phyloP scores from a whole-genome alignment of 2,888 invertebrate genomes.

The Cryptus viduatorius region DNA sequence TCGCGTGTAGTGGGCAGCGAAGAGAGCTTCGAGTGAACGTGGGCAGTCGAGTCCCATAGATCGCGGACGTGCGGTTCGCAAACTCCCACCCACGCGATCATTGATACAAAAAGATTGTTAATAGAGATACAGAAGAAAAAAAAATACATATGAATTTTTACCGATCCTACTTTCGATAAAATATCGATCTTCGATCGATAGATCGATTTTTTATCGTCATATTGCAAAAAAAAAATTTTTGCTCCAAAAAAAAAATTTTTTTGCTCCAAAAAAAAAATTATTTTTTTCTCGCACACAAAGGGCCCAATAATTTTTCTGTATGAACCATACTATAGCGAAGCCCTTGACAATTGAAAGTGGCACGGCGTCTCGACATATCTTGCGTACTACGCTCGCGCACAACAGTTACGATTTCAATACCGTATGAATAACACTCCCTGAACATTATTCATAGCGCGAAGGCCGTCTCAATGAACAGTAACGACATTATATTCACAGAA shows the following conservation, averaged over 20 bases:
- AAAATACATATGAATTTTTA: conserved; percentile 3
- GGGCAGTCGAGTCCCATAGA: conserved; percentile 39
- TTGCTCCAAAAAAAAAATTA: too few species aligned
- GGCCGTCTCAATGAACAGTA: conserved; percentile 50
- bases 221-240: too few species aligned
- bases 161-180: too few species aligned
- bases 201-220: too few species aligned
- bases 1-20: conserved; percentile 37
- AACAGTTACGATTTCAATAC: conserved; percentile 50
- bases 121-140: neutral
- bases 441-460: conserved; percentile 54
- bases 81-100: conserved; percentile 21
- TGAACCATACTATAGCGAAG: neutral
- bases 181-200: too few species aligned
- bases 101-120: conserved; percentile 2
- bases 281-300: neutral
- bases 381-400: conserved; percentile 5
- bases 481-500: neutral
- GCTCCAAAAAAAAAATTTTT: too few species aligned
- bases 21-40: conserved; percentile 39
- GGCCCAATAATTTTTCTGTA: neutral
- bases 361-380: conserved; percentile 36
- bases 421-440: conserved; percentile 51
- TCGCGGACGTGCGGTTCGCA: conserved; percentile 10
- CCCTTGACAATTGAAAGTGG: conserved; percentile 56